A percentile compares a stretch with the other conserved stretches of the same genome.
Conservation (phyloP, 2,113 vertebrate genomes). For the Pluvianellus socialis region DNA sequence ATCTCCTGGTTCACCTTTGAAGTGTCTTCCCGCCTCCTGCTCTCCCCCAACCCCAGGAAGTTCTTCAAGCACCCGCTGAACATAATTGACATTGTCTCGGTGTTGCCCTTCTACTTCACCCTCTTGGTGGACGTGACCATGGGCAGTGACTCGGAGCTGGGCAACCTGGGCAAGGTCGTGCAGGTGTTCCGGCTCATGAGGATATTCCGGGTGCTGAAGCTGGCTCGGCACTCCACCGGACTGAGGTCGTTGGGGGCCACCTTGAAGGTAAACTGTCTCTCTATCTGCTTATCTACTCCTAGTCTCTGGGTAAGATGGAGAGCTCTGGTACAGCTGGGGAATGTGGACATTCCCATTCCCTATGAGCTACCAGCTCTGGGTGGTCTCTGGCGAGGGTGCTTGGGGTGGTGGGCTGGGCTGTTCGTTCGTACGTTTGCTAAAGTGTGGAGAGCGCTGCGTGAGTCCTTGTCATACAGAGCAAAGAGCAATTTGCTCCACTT, state of each 20-base stretch:
- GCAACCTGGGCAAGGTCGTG: conserved; percentile 88
- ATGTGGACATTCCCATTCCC: background rate
- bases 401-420: background rate
- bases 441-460: background rate
- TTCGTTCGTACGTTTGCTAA: background rate
- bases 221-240: conserved; percentile 95
- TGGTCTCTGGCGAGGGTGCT: background rate
- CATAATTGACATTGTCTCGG: conserved; percentile 91
- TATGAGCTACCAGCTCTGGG: background rate
- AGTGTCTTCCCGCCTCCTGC: conserved; percentile 88
- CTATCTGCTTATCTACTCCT: background rate
- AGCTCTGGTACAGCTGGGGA: background rate
- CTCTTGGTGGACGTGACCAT: conserved; percentile 83
- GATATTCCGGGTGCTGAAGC: conserved; percentile 94
- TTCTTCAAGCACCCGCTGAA: conserved; percentile 95
- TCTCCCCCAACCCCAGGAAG: conserved; percentile 88
- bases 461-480: background rate
- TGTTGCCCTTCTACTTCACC: conserved; percentile 93
- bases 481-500: background rate
- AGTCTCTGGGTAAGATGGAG: background rate
- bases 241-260: conserved; percentile 94
- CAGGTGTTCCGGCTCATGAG: conserved; percentile 96
- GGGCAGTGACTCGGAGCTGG: conserved; percentile 81
- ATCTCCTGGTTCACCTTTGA: conserved; percentile 98
- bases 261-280: conserved; percentile 80